Base-by-base conservation (phyloP, 2,113 vertebrate species). In the Equus quagga region DNA sequence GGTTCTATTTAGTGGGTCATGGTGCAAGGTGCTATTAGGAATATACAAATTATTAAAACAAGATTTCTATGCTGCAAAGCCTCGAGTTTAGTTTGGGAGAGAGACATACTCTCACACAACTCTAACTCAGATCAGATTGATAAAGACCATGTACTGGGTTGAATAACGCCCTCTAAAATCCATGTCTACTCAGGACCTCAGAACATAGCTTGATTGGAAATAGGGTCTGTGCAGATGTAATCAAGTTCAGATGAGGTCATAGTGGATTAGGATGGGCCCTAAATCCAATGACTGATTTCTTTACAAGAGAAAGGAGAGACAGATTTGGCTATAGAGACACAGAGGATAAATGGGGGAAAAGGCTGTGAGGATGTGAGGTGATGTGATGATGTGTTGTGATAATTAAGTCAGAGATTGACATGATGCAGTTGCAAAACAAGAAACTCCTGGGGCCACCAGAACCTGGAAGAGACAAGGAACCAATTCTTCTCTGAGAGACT, bases 271-370 rank as follows among this genome's bases (percentile, higher is more conserved):
- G 2, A 56, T 85, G 17, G 6, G 5, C 0, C 46, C 15, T 33
- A 64, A 81, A 67, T 80, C 0, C 23, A 76, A 36, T 26, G 18
- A 17, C 24, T 62, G 11, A 2, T 79, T 0, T 54, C 24, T 65
- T n/a, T 36, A 79, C 31, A 51, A 70, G 33, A 75, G 33, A 89
- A 84, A 80, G 10, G 36, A 26, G 19, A 58, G 44, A n/a, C 26
- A 18, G 0, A 54, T 3, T n/a, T 65, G 15, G 17, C 54, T n/a
- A 28, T 10, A 60, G 23, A 79, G 5, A 62, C 17, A 19, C 0
- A 60, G 15, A 46, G 18, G 10, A 54, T 12, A 85, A 4, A 24
- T 2, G 13, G 26, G 0, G 3, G 0, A 14, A 46, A 72, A 51
- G 21, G 8, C 14, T 11, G 4, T 17, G 21, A 80, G 1, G 11